Evolutionary conservation across 2,888 invertebrate species (phyloP).

Genomic region (Megaustenia siamemsis): DNA sequence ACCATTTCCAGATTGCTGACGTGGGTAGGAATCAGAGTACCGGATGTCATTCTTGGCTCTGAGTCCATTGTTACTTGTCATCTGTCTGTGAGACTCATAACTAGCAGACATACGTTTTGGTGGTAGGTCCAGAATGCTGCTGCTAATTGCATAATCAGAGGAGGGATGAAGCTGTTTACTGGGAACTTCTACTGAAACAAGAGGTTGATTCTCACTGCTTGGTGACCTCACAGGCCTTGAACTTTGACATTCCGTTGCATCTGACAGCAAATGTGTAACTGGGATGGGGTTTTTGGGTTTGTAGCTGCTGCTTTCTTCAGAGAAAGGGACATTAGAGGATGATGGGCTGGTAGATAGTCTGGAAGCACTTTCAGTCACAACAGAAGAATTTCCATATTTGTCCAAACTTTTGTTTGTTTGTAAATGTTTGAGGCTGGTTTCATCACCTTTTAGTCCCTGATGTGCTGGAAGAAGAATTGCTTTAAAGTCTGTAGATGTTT

Average conservation of each 20-base stretch:
- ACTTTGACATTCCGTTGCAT: background rate
- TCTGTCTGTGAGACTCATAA: background rate
- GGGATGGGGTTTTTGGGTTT: slow-evolving; percentile 24
- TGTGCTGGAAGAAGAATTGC: background rate
- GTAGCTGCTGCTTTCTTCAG: slow-evolving; percentile 39
- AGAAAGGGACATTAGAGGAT: background rate
- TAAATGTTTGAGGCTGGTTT: background rate
- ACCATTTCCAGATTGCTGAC: background rate
- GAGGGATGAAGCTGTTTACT: background rate
- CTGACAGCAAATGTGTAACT: background rate
- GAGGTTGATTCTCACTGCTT: background rate
- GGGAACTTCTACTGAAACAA: background rate
- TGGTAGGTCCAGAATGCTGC: background rate
- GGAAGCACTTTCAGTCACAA: background rate
- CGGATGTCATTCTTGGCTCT: background rate
- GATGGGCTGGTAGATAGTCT: background rate
- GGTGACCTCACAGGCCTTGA: background rate
- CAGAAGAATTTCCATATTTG: background rate
- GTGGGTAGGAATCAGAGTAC: background rate
- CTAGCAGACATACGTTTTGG: background rate
- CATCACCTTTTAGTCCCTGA: background rate
- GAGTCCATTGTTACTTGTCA: background rate
- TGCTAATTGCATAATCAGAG: background rate
- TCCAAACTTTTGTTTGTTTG: background rate
- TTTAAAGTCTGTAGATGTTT: background rate